Evolutionary conservation across 2,113 vertebrate species (phyloP), one percentile per base, ranked within the genome.

Genomic region (Siphamia tubifer): DNA sequence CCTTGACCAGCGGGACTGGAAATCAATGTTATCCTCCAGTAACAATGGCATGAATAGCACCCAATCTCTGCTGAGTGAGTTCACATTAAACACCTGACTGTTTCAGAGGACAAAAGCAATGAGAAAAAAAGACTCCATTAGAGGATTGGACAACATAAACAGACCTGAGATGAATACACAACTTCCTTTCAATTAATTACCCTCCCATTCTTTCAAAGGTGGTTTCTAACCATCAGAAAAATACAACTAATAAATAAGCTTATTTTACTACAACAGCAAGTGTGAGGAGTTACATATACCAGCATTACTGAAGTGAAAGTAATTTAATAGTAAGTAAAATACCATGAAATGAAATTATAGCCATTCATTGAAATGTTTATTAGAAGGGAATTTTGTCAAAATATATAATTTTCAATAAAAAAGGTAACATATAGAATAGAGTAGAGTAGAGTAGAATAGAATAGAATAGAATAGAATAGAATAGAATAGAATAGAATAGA

Each of bases 21-120:
- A 90, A 88, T 89, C 87, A 87, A 78, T 90, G 86, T 76, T 86
- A 81, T 86, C 71, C 84, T 78, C 57, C 30, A 54, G 75, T 75
- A 85, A 89, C 79, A 86, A 86, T 82, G 76, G 76, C 77, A 81
- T 80, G 74, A 90, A 84, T 65, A 79, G 74, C 66, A 78, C 68
- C 74, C 81, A 72, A 74, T 84, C 83, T 86, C 40, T 65, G 75
- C 63, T 77, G 85, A 83, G 78, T 73, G 69, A 82, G 73, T 55
- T 38, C 79, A 85, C 81, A 83, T 81, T 89, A 81, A 85, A 87
- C 74, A 85, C 49, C 73, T 67, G 57, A 57, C 56, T 55, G 73
- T 81, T 86, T 62, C 77, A 66, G 47, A 78, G 74, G 79, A 82
- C 85, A 84, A 58, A 49, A 39, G 49, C 11, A 68, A 62, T 47